Evolutionary conservation across 2,888 invertebrate species (phyloP).

Genomic region (Drosophila neotestacea): DNA sequence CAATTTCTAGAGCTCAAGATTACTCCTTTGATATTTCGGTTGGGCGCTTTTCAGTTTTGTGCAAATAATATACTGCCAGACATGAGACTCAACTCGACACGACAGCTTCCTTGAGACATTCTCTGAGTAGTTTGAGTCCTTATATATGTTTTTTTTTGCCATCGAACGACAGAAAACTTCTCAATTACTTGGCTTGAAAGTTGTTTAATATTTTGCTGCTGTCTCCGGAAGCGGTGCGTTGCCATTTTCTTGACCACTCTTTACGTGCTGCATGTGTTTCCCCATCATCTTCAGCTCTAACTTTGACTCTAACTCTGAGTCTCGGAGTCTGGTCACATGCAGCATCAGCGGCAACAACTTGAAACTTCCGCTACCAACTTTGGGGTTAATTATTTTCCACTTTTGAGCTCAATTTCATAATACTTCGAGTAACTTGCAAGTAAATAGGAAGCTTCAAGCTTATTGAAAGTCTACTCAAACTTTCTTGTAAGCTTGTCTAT

Average conservation of each 20-base stretch:
- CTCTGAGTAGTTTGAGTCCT: slow-evolving; percentile 29
- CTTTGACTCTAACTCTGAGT: slow-evolving; percentile 1
- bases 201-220: slow-evolving; percentile 66
- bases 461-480: slow-evolving; percentile 40
- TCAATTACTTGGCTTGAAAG: slow-evolving; percentile 61
- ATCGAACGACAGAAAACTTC: slow-evolving; percentile 53
- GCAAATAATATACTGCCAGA: slow-evolving; percentile 68
- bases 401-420: slow-evolving; percentile 65
- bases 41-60: slow-evolving; percentile 62
- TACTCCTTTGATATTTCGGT: slow-evolving; percentile 74
- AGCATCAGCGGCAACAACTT: slow-evolving; percentile 51
- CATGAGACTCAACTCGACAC: slow-evolving; percentile 36
- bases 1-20: slow-evolving; percentile 38
- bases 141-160: slow-evolving; percentile 27
- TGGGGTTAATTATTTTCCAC: slow-evolving; percentile 83
- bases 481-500: slow-evolving; percentile 36
- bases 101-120: slow-evolving; percentile 29
- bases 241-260: slow-evolving; percentile 72
- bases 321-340: slow-evolving; percentile 36
- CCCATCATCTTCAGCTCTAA: slow-evolving; percentile 19
- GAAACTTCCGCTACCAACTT: slow-evolving; percentile 72
- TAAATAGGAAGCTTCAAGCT: slow-evolving; percentile 36
- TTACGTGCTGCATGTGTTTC: slow-evolving; percentile 79
- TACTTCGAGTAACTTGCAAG: slow-evolving; percentile 32
- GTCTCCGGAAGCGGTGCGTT: slow-evolving; percentile 50